Conservation (phyloP, 2,888 invertebrate species). For the Watsonalla cultraria region DNA sequence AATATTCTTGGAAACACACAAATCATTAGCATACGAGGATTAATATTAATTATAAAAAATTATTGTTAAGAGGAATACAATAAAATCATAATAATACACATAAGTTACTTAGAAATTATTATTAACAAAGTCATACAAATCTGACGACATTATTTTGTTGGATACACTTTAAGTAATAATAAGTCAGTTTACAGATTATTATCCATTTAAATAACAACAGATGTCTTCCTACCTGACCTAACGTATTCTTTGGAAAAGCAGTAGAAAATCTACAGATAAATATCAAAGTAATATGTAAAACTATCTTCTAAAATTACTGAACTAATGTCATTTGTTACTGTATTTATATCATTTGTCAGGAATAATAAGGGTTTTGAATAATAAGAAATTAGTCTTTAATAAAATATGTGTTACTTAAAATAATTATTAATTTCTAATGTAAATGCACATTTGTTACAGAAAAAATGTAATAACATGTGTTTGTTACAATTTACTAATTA, state of each 20-base stretch:
- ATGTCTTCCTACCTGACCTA: constrained; percentile 10
- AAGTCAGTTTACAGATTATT: constrained; percentile 5
- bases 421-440: not conserved
- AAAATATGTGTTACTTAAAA: not conserved
- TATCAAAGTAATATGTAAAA: not conserved
- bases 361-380: no score
- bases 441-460: not conserved
- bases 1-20: no score
- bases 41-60: not conserved
- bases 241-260: constrained; percentile 36
- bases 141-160: not conserved
- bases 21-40: no score
- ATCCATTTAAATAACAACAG: constrained; percentile 3
- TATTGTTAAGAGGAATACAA: not conserved
- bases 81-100: constrained; percentile 18
- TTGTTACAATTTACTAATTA: not conserved
- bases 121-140: constrained; percentile 24
- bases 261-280: constrained; percentile 9
- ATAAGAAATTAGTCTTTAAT: not conserved
- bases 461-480: not conserved
- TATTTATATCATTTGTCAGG: not conserved
- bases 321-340: constrained; percentile 1
- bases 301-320: constrained; percentile 2
- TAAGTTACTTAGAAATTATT: constrained; percentile 30
- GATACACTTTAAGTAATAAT: not conserved